Evolutionary conservation across 2,113 vertebrate genomes (phyloP).

Genomic region (Diadophis punctatus): DNA sequence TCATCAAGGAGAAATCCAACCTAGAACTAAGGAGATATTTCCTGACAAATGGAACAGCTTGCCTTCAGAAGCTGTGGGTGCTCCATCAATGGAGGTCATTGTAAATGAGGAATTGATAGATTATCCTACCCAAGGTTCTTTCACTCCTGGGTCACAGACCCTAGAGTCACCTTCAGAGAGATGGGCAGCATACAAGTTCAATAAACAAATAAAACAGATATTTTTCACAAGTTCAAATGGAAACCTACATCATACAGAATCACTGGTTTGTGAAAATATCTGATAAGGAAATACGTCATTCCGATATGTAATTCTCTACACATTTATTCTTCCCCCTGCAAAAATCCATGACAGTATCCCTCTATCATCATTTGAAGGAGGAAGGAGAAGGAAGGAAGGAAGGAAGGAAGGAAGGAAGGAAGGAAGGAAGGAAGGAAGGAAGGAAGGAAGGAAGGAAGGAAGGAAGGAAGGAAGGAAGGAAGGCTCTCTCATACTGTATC

Average conservation of each 20-base stretch:
- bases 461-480: background rate
- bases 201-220: background rate
- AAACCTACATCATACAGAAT: background rate
- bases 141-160: background rate
- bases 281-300: background rate
- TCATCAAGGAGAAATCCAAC: background rate
- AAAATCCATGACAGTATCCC: background rate
- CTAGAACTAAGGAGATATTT: no score
- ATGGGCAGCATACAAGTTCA: no score
- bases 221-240: background rate
- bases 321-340: background rate
- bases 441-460: background rate
- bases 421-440: background rate
- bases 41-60: no score
- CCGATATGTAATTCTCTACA: background rate
- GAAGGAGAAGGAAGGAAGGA: background rate
- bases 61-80: no score
- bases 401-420: background rate
- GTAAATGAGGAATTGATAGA: background rate
- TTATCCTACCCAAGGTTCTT: background rate
- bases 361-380: background rate
- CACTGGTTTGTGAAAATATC: background rate
- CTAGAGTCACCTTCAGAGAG: no score
- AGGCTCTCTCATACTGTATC: background rate
- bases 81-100: background rate